These are phyloP conservation scores for Ametastegia equiseti DNA, from an alignment of 2,888 invertebrate genomes.

Conservation along the genomic window DNA sequence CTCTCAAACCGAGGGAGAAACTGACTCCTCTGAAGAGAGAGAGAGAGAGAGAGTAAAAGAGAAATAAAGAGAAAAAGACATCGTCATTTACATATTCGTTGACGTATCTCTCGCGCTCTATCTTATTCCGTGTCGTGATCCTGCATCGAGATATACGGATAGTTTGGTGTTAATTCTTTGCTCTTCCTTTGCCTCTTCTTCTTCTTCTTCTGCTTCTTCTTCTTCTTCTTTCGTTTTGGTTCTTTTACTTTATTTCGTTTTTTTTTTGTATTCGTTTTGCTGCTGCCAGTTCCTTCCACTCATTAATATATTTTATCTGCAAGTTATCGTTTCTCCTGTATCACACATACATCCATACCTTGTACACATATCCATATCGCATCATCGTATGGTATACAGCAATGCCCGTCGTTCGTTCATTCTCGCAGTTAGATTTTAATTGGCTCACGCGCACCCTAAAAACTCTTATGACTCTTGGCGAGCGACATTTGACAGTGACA, in stretches of 20 bases:
- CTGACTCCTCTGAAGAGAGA: conserved; percentile 11
- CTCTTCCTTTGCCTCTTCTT: not conserved
- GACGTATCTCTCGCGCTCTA: conserved; percentile 33
- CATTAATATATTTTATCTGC: conserved; percentile 28
- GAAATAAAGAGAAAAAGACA: not conserved
- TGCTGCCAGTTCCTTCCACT: not conserved
- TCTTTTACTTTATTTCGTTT: not conserved
- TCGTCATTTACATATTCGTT: conserved; percentile 49
- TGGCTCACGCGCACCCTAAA: conserved; percentile 21
- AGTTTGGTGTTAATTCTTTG: conserved; percentile 46
- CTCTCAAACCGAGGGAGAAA: conserved; percentile 51
- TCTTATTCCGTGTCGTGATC: conserved; percentile 41
- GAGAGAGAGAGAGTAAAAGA: not conserved
- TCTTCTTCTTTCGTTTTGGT: too few species aligned
- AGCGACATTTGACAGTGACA: conserved; percentile 27
- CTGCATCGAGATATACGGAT: conserved; percentile 6
- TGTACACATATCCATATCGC: not conserved
- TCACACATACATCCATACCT: not conserved
- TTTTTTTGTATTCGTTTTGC: not conserved
- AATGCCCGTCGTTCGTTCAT: not conserved
- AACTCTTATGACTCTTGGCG: not conserved
- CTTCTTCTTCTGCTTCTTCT: not conserved
- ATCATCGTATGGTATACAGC: not conserved
- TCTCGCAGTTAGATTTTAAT: conserved; percentile 44
- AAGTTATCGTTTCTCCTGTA: not conserved